These are phyloP conservation scores for Helicoverpa assulta DNA, from an alignment of 2,888 invertebrate species.

Conservation along the genomic window DNA sequence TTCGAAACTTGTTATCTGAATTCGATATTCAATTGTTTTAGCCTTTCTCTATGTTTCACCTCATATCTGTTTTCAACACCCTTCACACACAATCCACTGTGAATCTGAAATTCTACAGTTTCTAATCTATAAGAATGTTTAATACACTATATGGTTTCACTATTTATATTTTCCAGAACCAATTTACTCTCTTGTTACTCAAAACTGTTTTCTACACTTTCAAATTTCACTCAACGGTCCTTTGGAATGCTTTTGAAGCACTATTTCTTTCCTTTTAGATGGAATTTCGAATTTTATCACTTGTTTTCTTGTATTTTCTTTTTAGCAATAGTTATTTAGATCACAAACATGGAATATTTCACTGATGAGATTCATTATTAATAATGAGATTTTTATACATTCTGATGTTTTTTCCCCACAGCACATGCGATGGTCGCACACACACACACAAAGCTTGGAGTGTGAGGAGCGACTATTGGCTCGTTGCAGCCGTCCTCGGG, in stretches of 20 bases:
- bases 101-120: not conserved
- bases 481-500: slow-evolving; percentile 92
- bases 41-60: slow-evolving; percentile 18
- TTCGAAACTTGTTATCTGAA: slow-evolving; percentile 41
- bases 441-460: slow-evolving; percentile 92
- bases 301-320: slow-evolving; percentile 4
- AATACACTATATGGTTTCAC: too few relatives aligned
- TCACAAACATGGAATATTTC: slow-evolving; percentile 22
- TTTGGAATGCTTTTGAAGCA: slow-evolving; percentile 38
- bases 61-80: slow-evolving; percentile 12
- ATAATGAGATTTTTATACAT: not conserved
- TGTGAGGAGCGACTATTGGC: slow-evolving; percentile 91
- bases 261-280: slow-evolving; percentile 12
- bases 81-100: slow-evolving; percentile 11
- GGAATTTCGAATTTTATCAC: slow-evolving; percentile 11
- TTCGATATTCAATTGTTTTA: slow-evolving; percentile 27
- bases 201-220: slow-evolving; percentile 3
- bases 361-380: not conserved
- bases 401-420: slow-evolving; percentile 70
- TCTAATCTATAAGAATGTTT: not conserved
- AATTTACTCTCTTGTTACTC: not conserved
- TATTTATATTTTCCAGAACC: not conserved
- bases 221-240: slow-evolving; percentile 13
- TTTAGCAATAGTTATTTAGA: slow-evolving; percentile 34
- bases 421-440: slow-evolving; percentile 93